Evolutionary conservation across 2,888 invertebrate species (phyloP).

Genomic region (Luperina testacea): DNA sequence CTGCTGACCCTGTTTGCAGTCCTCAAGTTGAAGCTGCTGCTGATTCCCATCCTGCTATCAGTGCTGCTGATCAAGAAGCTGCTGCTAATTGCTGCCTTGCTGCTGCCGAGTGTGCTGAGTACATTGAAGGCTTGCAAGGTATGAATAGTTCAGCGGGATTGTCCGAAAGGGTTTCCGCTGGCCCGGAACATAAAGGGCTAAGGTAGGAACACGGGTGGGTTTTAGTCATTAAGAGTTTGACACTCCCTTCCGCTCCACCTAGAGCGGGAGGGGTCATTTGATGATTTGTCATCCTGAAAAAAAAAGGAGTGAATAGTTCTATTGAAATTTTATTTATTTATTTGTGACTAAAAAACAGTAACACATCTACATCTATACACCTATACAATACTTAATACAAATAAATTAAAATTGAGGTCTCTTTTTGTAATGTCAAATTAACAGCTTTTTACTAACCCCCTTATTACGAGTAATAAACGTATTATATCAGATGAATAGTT

Average conservation of each 20-base stretch:
- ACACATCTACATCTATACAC: too few species aligned
- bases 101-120: conserved; percentile 91
- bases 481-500: too few species aligned
- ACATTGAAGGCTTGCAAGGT: conserved; percentile 90
- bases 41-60: conserved; percentile 91
- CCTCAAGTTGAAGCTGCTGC: conserved; percentile 90
- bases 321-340: neutral
- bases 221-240: too few species aligned
- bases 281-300: too few species aligned
- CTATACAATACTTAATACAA: too few species aligned
- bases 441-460: neutral
- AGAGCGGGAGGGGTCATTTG: too few species aligned
- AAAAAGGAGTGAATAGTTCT: conserved; percentile 78
- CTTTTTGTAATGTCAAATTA: neutral
- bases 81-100: conserved; percentile 90
- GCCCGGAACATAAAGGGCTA: too few species aligned
- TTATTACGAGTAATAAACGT: too few species aligned
- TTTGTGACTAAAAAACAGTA: neutral
- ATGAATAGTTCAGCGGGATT: conserved; percentile 37
- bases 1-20: conserved; percentile 88
- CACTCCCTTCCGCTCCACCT: too few species aligned
- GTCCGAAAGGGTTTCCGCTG: too few species aligned
- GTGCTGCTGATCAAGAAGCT: conserved; percentile 92
- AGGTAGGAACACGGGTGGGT: too few species aligned
- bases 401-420: neutral